A percentile compares a stretch with the other conserved stretches of the same genome.
These are phyloP conservation scores for Oreochromis grahami DNA, from an alignment of 2,797 vertebrate genomes.

Conservation along the genomic window DNA sequence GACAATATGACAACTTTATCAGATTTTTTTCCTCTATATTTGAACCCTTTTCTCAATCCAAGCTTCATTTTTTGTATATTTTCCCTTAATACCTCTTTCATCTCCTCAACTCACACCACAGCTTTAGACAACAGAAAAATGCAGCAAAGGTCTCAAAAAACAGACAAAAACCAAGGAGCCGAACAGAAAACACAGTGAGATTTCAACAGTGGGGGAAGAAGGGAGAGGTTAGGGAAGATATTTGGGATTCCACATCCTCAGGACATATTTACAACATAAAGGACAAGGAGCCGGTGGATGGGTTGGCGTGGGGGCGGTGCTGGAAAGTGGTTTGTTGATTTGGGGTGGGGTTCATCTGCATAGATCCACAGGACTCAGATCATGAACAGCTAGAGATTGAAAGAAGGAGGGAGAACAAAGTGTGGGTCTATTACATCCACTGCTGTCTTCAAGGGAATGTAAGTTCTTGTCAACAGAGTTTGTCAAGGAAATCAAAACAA, in stretches of 20 bases:
- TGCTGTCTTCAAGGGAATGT: constrained; percentile 47
- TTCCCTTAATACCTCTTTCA: constrained; percentile 55
- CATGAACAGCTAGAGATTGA: constrained; percentile 58
- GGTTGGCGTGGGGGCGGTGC: neutral
- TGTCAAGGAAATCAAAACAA: neutral
- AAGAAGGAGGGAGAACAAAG: constrained; percentile 2
- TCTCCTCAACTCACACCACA: constrained; percentile 69
- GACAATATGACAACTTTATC: constrained; percentile 81
- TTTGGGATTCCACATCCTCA: constrained; percentile 52
- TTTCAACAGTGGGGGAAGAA: constrained; percentile 38
- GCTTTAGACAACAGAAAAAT: constrained; percentile 71
- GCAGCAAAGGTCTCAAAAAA: constrained; percentile 65
- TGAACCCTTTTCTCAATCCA: constrained; percentile 67
- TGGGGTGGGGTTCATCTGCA: constrained; percentile 72
- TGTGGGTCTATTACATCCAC: constrained; percentile 38
- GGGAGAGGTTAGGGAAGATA: neutral
- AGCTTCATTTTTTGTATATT: constrained; percentile 50
- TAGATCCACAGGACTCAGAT: constrained; percentile 77
- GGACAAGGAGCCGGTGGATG: constrained; percentile 22
- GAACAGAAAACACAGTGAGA: constrained; percentile 68
- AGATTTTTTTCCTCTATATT: constrained; percentile 76
- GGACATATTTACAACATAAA: constrained; percentile 78
- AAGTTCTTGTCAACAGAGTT: constrained; percentile 11
- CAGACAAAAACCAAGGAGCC: constrained; percentile 61
- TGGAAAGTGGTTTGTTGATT: neutral